These are phyloP conservation scores for Volucella zonaria DNA, from an alignment of 2,888 invertebrate genomes.

Conservation along the genomic window DNA sequence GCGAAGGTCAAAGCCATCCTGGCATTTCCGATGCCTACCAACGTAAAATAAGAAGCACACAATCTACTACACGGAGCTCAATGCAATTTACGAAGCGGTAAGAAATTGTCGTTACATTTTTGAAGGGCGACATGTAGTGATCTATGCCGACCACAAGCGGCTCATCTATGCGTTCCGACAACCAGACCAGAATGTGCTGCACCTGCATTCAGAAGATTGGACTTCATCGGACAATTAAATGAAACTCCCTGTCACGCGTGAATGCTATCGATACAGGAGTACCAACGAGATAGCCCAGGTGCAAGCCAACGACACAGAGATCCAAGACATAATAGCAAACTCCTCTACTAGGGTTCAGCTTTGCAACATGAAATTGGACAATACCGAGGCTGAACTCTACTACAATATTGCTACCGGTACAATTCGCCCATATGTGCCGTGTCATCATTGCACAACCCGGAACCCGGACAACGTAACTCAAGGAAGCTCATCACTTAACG, in stretches of 20 bases:
- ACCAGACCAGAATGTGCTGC: no score
- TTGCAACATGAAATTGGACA: no score
- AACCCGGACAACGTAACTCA: conserved; percentile 2
- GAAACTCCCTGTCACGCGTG: conserved; percentile 21
- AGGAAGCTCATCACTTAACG: neutral
- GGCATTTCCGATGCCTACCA: no score
- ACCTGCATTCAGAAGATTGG: neutral
- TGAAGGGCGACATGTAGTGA: no score
- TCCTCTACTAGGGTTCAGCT: no score
- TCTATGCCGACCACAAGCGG: no score
- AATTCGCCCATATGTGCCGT: neutral
- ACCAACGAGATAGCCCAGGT: neutral
- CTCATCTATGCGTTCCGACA: no score
- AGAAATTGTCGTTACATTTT: no score
- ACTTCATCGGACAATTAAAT: neutral
- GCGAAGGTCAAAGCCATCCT: no score
- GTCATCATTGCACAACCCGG: neutral
- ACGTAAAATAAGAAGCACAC: no score
- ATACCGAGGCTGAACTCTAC: neutral
- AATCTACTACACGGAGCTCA: no score
- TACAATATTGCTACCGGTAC: neutral
- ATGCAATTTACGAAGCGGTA: no score
- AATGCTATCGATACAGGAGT: neutral
- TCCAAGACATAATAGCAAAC: neutral
- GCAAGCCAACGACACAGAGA: neutral